phyloP scores from a whole-genome alignment of 2,113 vertebrate species.

The Corythaixoides concolor region DNA sequence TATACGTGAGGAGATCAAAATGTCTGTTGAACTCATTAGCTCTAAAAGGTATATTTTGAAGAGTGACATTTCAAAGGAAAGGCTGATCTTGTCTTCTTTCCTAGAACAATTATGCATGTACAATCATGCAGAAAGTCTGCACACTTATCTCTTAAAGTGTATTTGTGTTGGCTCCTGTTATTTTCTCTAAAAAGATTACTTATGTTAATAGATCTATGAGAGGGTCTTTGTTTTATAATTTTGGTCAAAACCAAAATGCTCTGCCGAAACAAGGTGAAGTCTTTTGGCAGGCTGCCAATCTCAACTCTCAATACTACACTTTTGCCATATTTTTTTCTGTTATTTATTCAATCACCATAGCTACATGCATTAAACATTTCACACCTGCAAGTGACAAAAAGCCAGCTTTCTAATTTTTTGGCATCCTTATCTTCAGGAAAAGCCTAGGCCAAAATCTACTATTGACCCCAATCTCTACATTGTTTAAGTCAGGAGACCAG shows the following conservation, averaged over 20 bases:
- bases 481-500: not conserved
- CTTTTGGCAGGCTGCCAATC: constrained; percentile 20
- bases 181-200: not conserved
- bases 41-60: constrained; percentile 3
- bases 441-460: not conserved
- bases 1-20: not conserved
- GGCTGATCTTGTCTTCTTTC: not conserved
- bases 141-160: not conserved
- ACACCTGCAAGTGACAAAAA: constrained; percentile 53
- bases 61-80: not conserved
- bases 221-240: not conserved
- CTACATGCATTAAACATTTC: constrained; percentile 37
- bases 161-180: not conserved
- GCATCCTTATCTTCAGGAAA: not conserved
- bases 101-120: not conserved
- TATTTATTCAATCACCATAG: constrained; percentile 63
- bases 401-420: constrained; percentile 51
- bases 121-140: not conserved
- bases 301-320: not conserved
- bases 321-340: constrained; percentile 3
- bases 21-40: constrained; percentile 6
- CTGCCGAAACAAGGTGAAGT: not conserved
- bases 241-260: not conserved
- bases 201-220: not conserved
- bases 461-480: not conserved